Evolutionary conservation across 2,888 invertebrate species (phyloP).

Genomic region (Yponomeuta sedellus): DNA sequence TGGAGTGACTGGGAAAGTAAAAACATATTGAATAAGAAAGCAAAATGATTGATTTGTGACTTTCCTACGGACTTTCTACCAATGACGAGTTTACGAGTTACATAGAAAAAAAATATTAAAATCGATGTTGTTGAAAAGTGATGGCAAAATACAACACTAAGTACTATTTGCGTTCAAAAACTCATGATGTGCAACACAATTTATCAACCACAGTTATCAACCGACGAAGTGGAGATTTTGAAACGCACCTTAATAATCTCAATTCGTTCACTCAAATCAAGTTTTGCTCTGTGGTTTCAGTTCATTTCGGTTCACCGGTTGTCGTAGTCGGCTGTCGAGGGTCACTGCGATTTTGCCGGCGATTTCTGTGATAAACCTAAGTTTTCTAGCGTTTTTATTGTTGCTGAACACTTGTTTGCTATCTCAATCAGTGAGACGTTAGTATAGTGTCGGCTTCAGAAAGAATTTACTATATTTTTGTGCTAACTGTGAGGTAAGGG

Average conservation of each 20-base stretch:
- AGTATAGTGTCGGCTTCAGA: constrained; percentile 40
- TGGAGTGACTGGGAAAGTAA: too few species aligned
- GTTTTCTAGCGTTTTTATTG: constrained; percentile 36
- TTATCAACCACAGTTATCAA: too few species aligned
- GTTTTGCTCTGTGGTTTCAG: constrained; percentile 3
- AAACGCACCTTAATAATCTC: background rate
- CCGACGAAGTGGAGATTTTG: background rate
- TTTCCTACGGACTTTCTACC: too few species aligned
- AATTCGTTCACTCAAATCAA: constrained; percentile 19
- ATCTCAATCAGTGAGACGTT: constrained; percentile 54
- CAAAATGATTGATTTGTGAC: too few species aligned
- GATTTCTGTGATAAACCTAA: constrained; percentile 42
- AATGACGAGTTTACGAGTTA: too few species aligned
- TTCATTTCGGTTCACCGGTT: constrained; percentile 45
- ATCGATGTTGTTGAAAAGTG: background rate
- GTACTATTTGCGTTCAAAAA: background rate
- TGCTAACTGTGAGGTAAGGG: constrained; percentile 58
- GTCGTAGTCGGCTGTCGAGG: constrained; percentile 54
- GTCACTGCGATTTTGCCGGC: constrained; percentile 61
- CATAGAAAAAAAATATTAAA: too few species aligned
- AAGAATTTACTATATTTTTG: constrained; percentile 46
- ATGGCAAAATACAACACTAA: background rate
- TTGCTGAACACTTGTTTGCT: constrained; percentile 33
- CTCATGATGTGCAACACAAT: background rate
- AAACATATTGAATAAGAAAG: too few species aligned